phyloP scores from a whole-genome alignment of 23 tunicate species.

The Oikopleura dioica region DNA sequence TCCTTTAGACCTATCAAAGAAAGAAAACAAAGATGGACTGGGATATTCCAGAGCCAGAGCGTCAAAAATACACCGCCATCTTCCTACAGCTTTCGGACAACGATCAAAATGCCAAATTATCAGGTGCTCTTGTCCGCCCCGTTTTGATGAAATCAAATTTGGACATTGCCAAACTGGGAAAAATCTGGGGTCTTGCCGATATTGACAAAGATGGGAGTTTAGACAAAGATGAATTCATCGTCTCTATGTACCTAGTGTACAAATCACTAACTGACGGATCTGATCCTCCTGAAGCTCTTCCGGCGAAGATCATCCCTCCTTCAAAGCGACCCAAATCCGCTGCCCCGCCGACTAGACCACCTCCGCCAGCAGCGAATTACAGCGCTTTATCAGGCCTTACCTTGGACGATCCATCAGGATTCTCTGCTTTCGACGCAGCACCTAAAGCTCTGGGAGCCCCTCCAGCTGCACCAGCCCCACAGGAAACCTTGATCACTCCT shows the following conservation, averaged over 20 bases:
- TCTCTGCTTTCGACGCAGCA: background rate
- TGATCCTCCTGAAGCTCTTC: background rate
- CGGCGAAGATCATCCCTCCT: background rate
- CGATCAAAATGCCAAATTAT: background rate
- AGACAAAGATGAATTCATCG: background rate
- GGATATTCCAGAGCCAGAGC: background rate
- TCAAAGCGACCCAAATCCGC: background rate
- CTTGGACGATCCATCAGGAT: background rate
- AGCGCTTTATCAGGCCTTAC: no score
- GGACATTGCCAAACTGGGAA: background rate
- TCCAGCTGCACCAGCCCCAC: no score
- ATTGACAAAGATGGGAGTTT: slow-evolving; percentile 1
- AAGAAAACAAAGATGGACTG: background rate
- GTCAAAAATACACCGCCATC: background rate
- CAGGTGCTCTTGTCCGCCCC: background rate
- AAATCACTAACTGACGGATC: background rate
- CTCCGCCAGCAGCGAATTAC: background rate
- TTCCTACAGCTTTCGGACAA: background rate
- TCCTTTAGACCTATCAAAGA: background rate
- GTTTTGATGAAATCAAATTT: slow-evolving; percentile 13
- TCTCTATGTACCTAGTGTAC: background rate
- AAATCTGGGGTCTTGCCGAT: slow-evolving; percentile 4
- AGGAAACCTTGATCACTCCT: no score
- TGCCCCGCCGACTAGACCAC: background rate
- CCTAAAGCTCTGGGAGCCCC: no score